These are phyloP conservation scores for Patella ulyssiponensis DNA, from an alignment of 2,888 invertebrate species.

Conservation along the genomic window DNA sequence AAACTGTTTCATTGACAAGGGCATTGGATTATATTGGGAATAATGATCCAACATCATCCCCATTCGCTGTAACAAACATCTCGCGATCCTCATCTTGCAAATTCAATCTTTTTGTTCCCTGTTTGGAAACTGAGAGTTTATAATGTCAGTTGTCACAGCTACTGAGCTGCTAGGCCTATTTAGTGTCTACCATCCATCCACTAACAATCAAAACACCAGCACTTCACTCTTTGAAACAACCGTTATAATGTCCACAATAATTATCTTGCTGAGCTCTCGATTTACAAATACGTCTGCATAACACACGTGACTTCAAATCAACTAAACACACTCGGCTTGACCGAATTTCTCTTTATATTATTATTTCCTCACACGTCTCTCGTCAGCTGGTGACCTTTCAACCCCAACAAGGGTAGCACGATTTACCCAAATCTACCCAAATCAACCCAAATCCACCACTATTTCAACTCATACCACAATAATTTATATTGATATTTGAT, in stretches of 20 bases:
- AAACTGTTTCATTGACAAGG: constrained; percentile 95
- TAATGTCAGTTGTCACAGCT: no score
- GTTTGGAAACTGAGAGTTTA: background rate
- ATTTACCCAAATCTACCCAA: no score
- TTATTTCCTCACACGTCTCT: no score
- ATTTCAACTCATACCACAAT: no score
- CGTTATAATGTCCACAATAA: no score
- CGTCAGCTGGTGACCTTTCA: constrained; percentile 1
- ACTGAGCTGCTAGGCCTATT: background rate
- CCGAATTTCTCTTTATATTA: background rate
- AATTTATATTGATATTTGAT: no score
- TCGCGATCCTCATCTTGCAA: constrained; percentile 29
- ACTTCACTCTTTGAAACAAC: no score
- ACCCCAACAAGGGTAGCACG: no score
- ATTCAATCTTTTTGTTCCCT: background rate
- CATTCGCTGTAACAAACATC: constrained; percentile 28
- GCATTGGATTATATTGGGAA: constrained; percentile 95
- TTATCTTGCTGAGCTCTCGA: no score
- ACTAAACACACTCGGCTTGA: background rate
- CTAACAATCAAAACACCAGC: no score
- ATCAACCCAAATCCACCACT: no score
- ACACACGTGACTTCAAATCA: background rate
- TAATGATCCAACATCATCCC: constrained; percentile 74
- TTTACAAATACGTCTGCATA: background rate
- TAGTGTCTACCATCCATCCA: background rate